Evolutionary conservation across 2,888 invertebrate species (phyloP).

Genomic region (Steinernema carpocapsae): DNA sequence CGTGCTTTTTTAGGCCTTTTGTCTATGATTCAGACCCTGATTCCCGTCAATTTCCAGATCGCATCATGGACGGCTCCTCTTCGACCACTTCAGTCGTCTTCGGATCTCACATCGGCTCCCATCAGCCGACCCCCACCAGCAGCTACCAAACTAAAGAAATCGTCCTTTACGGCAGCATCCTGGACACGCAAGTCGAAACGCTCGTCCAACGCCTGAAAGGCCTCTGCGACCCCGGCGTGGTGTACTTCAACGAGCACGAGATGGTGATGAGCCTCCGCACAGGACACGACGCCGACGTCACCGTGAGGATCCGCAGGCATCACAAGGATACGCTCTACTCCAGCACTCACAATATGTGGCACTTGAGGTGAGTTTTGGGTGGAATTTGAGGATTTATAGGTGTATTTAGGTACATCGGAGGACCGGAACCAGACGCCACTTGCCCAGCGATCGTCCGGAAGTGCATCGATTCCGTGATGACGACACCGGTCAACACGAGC

Average conservation of each 20-base stretch:
- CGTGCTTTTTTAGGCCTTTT: no score
- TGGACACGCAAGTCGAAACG: slow-evolving; percentile 5
- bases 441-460: slow-evolving; percentile 49
- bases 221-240: slow-evolving; percentile 49
- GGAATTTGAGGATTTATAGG: slow-evolving; percentile 40
- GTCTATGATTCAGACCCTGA: no score
- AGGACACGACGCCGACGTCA: slow-evolving; percentile 45
- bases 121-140: slow-evolving; percentile 12
- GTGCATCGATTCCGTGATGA: slow-evolving; percentile 44
- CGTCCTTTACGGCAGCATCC: slow-evolving; percentile 44
- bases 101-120: background rate
- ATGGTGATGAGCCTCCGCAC: slow-evolving; percentile 37
- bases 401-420: slow-evolving; percentile 50
- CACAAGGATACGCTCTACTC: background rate
- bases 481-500: slow-evolving; percentile 39
- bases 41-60: background rate
- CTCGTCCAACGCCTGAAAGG: slow-evolving; percentile 47
- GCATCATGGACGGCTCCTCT: background rate
- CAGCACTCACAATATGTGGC: slow-evolving; percentile 4
- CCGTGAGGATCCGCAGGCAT: slow-evolving; percentile 47
- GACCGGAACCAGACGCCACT: slow-evolving; percentile 40
- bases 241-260: slow-evolving; percentile 41
- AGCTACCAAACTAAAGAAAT: slow-evolving; percentile 37
- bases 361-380: background rate
- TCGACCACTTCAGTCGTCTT: background rate